Evolutionary conservation across 2,888 invertebrate genomes (phyloP).

Genomic region (Cepaea hortensis): DNA sequence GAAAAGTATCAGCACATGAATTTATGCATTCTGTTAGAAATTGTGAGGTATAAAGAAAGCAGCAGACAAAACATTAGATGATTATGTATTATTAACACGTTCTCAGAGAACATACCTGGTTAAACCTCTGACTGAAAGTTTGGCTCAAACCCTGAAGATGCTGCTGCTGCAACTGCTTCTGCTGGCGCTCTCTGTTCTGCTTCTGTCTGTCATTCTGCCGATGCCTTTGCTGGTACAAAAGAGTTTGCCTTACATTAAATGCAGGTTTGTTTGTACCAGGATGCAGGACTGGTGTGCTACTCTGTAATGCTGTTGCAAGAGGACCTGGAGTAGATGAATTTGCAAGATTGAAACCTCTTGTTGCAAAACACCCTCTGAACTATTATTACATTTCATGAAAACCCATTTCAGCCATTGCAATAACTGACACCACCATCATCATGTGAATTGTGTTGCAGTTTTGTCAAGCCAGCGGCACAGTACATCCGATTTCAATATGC

Average conservation of each 20-base stretch:
- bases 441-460: too few species aligned
- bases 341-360: too few species aligned
- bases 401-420: too few species aligned
- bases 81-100: neutral
- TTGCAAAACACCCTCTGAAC: too few species aligned
- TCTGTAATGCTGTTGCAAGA: constrained; percentile 60
- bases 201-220: constrained; percentile 53
- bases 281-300: constrained; percentile 51
- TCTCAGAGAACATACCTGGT: constrained; percentile 52
- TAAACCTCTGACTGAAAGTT: constrained; percentile 58
- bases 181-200: constrained; percentile 59
- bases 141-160: constrained; percentile 56
- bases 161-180: constrained; percentile 55
- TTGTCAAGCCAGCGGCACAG: too few species aligned
- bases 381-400: too few species aligned
- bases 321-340: constrained; percentile 49
- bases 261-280: constrained; percentile 60
- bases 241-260: constrained; percentile 66
- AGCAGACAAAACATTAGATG: too few species aligned
- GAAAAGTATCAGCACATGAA: too few species aligned
- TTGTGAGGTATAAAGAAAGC: too few species aligned
- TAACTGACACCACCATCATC: too few species aligned
- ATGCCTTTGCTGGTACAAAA: constrained; percentile 71
- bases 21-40: too few species aligned
- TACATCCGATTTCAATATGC: too few species aligned